Base-by-base conservation (phyloP, 2,888 invertebrate genomes). In the Brachyopa scutellaris region DNA sequence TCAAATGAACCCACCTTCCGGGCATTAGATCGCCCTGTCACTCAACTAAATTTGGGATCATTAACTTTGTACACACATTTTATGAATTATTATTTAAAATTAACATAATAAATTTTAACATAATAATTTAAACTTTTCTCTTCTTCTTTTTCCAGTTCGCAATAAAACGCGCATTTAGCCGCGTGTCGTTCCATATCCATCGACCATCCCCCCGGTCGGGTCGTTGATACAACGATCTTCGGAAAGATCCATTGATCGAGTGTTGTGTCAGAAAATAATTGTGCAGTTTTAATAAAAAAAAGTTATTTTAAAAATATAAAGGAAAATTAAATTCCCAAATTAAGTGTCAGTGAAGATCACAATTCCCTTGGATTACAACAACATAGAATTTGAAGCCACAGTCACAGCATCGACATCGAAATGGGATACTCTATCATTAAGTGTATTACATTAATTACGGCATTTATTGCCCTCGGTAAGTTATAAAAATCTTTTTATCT, bases 391-490 rank as follows among this genome's bases (percentile, higher is more conserved):
- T n/a, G 31, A 26, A 26, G 26, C n/a, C n/a, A n/a, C n/a, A n/a
- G n/a, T n/a, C n/a, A n/a, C 26, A 26, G 26, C 82, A 84, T 53
- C 85, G 73, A 73, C 70, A 66, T 69, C 85, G 85, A 85, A 83
- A 88, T 88, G 90, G 87, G 85, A 87, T 87, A 87, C 86, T 85
- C 87, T 78, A 87, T 87, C 85, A 86, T 87, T 40, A 88, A 89
- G 86, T 90, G 89, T 89, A 88, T 89, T 85, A 88, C 86, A 79
- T 85, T 89, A 84, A 86, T 88, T 84, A 87, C 87, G 86, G 88
- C 88, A 84, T 86, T 87, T 72, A 86, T 87, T 85, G 85, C 86
- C 55, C 85, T 88, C 62, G 89, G 90, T 90, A 87, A 89, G 89
- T 87, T 85, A 29, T n/a, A n/a, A 31, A 13, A 53, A 17, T 15